phyloP scores from a whole-genome alignment of 1,140 invertebrate species.

The Drosophila pseudoananassae region DNA sequence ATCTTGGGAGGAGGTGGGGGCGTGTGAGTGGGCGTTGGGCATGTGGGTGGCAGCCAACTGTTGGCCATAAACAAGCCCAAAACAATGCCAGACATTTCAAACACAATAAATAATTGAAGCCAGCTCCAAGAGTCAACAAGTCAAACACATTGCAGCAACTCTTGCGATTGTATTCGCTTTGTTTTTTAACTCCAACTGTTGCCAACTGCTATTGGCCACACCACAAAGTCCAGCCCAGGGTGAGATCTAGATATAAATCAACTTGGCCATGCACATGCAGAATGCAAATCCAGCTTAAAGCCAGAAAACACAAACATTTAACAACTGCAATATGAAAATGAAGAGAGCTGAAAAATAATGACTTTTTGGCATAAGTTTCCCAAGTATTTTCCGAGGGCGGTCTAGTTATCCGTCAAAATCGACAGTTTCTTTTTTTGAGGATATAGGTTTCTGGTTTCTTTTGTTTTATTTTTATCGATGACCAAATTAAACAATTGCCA shows the following conservation, averaged over 20 bases:
- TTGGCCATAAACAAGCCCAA: slow-evolving; percentile 63
- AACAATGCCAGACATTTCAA: slow-evolving; percentile 76
- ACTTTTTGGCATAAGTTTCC: slow-evolving; percentile 47
- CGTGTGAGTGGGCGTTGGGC: slow-evolving; percentile 13
- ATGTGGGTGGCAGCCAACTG: slow-evolving; percentile 48
- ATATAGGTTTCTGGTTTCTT: not conserved
- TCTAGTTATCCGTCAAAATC: slow-evolving; percentile 42
- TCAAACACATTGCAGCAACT: slow-evolving; percentile 69
- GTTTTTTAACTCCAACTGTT: slow-evolving; percentile 17
- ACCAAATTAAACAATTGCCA: slow-evolving; percentile 59
- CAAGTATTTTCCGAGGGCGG: slow-evolving; percentile 45
- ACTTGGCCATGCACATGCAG: slow-evolving; percentile 54
- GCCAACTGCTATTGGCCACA: slow-evolving; percentile 66
- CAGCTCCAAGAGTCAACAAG: slow-evolving; percentile 74
- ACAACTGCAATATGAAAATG: slow-evolving; percentile 13
- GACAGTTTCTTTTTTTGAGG: not conserved
- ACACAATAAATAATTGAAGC: slow-evolving; percentile 79
- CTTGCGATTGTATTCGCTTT: slow-evolving; percentile 28
- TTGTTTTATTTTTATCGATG: slow-evolving; percentile 24
- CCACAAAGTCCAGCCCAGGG: slow-evolving; percentile 40
- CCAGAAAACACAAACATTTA: slow-evolving; percentile 11
- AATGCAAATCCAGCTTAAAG: slow-evolving; percentile 53
- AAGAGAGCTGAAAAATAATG: slow-evolving; percentile 7
- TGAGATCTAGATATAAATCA: slow-evolving; percentile 72
- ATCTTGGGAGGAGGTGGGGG: slow-evolving; percentile 8